Evolutionary conservation across 2,888 invertebrate species (phyloP).

Genomic region (Urechis unicinctus): DNA sequence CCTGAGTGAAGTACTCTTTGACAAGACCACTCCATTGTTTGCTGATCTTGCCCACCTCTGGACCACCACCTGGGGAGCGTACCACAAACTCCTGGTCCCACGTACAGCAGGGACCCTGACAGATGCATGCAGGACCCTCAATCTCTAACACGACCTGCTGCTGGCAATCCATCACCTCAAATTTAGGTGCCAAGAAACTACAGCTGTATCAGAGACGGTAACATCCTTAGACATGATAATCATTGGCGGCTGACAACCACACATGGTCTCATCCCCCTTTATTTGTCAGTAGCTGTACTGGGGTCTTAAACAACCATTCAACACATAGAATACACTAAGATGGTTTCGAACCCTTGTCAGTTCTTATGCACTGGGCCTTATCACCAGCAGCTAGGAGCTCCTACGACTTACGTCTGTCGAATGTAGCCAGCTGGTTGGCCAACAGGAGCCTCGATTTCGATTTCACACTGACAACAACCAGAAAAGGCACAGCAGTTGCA

Average conservation of each 20-base stretch:
- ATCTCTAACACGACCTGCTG: conserved; percentile 30
- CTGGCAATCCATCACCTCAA: conserved; percentile 31
- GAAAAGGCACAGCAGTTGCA: conserved; percentile 37
- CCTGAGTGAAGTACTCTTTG: conserved; percentile 72
- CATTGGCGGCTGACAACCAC: too few relatives aligned
- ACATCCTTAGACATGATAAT: too few relatives aligned
- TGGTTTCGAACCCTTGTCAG: too few relatives aligned
- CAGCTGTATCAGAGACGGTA: conserved; percentile 26
- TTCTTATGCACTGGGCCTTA: too few relatives aligned
- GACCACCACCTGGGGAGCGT: conserved; percentile 15
- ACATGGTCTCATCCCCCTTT: too few relatives aligned
- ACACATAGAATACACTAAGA: too few relatives aligned
- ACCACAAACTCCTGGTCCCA: conserved; percentile 41
- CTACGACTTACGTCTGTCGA: conserved; percentile 40
- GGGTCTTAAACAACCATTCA: too few relatives aligned
- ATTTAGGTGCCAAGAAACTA: conserved; percentile 32
- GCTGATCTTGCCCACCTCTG: conserved; percentile 69
- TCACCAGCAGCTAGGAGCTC: too few relatives aligned
- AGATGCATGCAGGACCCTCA: conserved; percentile 39
- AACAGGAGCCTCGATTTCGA: conserved; percentile 39
- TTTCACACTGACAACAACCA: conserved; percentile 31
- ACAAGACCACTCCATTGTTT: conserved; percentile 79
- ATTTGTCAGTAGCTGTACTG: too few relatives aligned
- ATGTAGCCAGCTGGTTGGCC: conserved; percentile 42
- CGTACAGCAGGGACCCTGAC: conserved; percentile 39